A percentile compares a stretch with the other conserved stretches of the same genome.
Evolutionary conservation across 2,113 vertebrate genomes (phyloP).

Genomic region (Montifringilla adamsi): DNA sequence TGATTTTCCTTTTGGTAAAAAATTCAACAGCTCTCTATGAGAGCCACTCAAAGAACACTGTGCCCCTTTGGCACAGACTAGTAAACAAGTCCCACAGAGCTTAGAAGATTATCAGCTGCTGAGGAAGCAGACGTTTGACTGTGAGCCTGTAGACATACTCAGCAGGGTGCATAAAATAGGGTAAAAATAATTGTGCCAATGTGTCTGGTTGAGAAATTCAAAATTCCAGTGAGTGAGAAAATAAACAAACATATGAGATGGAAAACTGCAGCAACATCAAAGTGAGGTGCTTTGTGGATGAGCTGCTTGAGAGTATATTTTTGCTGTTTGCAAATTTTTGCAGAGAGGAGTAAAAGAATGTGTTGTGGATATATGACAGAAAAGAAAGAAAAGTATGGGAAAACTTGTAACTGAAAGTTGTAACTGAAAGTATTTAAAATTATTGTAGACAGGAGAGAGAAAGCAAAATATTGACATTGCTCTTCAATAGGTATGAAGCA

Average conservation of each 20-base stretch:
- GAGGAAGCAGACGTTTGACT: slow-evolving; percentile 63
- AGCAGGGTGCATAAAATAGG: slow-evolving; percentile 52
- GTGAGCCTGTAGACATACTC: slow-evolving; percentile 51
- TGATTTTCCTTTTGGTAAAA: slow-evolving; percentile 30
- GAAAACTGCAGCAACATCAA: slow-evolving; percentile 15
- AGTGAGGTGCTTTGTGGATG: neutral
- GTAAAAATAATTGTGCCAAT: slow-evolving; percentile 57
- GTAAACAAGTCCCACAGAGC: slow-evolving; percentile 32
- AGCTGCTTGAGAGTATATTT: slow-evolving; percentile 8
- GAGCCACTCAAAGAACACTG: neutral
- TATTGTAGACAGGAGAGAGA: neutral
- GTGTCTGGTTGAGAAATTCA: slow-evolving; percentile 52
- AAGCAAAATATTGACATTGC: neutral
- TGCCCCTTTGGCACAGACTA: neutral
- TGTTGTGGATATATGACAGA: neutral
- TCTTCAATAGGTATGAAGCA: neutral
- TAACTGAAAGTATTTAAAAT: neutral
- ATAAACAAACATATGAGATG: slow-evolving; percentile 15
- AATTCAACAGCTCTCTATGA: neutral
- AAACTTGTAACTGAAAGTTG: neutral
- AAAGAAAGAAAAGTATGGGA: neutral
- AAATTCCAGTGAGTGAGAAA: slow-evolving; percentile 46
- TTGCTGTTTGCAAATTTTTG: neutral
- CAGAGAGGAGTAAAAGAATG: neutral
- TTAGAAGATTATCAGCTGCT: slow-evolving; percentile 40